phyloP scores from a whole-genome alignment of 2,797 vertebrate genomes.

The Adelosebastes latens region DNA sequence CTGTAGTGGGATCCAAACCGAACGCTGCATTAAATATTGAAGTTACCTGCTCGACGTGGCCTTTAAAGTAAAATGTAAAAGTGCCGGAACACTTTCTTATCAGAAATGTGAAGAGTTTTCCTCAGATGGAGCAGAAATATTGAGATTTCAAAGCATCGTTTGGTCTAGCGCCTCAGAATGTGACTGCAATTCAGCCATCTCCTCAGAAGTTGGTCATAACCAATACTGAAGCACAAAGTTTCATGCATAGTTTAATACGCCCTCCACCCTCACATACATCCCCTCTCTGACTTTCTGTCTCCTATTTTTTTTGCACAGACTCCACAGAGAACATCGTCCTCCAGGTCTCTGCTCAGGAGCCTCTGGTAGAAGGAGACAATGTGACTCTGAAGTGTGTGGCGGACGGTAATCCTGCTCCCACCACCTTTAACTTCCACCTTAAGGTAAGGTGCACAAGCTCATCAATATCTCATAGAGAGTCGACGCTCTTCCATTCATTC shows the following conservation, averaged over 20 bases:
- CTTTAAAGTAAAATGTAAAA: slow-evolving; percentile 43
- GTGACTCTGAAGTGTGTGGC: slow-evolving; percentile 93
- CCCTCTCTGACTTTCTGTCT: slow-evolving; percentile 10
- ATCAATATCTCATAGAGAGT: not conserved
- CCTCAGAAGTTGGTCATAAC: slow-evolving; percentile 49
- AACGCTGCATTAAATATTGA: slow-evolving; percentile 52
- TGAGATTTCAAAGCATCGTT: slow-evolving; percentile 63
- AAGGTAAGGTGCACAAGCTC: slow-evolving; percentile 82
- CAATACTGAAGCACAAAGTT: slow-evolving; percentile 43
- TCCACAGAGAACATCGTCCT: slow-evolving; percentile 93
- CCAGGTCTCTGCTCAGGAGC: slow-evolving; percentile 81
- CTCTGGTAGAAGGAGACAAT: slow-evolving; percentile 91
- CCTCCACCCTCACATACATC: not conserved
- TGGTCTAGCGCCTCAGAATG: slow-evolving; percentile 63
- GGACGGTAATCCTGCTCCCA: slow-evolving; percentile 94
- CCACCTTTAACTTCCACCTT: slow-evolving; percentile 91
- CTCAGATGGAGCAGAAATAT: slow-evolving; percentile 54
- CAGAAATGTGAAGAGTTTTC: slow-evolving; percentile 45
- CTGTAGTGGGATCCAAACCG: slow-evolving; percentile 18
- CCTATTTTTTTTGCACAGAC: slow-evolving; percentile 82
- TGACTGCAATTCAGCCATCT: slow-evolving; percentile 52
- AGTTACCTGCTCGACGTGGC: slow-evolving; percentile 26
- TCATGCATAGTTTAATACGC: not conserved
- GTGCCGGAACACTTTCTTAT: slow-evolving; percentile 36
- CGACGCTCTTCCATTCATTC: not conserved